Percentiles rank a stretch among this genome's conserved stretches.
Conservation (phyloP, 2,797 vertebrate genomes). For the Hemibagrus guttatus region DNA sequence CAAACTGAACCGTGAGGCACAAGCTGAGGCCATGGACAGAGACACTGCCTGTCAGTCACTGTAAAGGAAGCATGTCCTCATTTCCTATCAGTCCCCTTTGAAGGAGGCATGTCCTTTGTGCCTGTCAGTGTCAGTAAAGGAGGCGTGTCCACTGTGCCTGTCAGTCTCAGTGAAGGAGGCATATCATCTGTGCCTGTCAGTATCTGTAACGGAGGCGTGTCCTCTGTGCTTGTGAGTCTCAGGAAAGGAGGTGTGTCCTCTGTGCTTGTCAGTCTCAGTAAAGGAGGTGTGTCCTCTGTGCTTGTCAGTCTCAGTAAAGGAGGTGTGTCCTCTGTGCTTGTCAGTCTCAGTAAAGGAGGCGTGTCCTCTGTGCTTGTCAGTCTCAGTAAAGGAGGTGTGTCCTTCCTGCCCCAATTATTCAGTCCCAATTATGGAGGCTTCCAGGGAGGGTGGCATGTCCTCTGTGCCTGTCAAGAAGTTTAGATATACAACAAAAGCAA, state of each 20-base stretch:
- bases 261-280: neutral
- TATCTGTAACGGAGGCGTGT: neutral
- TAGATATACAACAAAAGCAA: neutral
- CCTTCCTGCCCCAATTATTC: neutral
- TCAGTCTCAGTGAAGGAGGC: neutral
- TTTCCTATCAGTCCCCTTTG: neutral
- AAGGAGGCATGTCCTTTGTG: neutral
- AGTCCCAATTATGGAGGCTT: neutral
- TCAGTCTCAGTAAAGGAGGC: neutral
- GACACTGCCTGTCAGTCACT: neutral
- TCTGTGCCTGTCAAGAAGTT: neutral
- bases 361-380: neutral
- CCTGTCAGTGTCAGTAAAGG: neutral
- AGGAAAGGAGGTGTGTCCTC: neutral
- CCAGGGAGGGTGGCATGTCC: neutral
- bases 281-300: neutral
- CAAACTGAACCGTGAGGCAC: neutral
- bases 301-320: neutral
- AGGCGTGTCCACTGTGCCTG: too few species aligned
- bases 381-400: too few species aligned
- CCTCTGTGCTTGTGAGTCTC: too few species aligned
- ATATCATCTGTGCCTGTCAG: neutral
- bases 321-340: neutral
- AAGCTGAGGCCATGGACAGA: too few species aligned
- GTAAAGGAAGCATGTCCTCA: neutral